Evolutionary conservation across 92 coral and sea anemone genomes (phyloP), one percentile per base, ranked within the genome.

Genomic region (Epizoanthus ramosus): DNA sequence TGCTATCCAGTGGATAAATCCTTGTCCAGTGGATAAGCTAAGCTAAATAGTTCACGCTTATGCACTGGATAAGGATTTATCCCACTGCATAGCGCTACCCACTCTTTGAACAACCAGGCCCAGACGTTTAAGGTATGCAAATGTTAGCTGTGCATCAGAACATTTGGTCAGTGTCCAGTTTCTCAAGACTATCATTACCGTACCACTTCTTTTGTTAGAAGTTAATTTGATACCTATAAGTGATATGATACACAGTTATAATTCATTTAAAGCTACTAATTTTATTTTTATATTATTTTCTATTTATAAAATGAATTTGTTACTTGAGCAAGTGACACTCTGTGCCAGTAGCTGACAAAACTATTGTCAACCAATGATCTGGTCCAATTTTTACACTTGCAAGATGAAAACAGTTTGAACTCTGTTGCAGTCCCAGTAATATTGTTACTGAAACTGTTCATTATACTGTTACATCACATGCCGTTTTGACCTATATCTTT

Each of bases 321-420:
- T n/a, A n/a, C n/a, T n/a, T n/a, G n/a, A n/a, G n/a, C n/a, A 28
- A 28, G 31, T 28, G 3, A 68, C 98, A 95, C 98, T 95, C 98
- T 95, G 98, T 95, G 97, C 91, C 93, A 86, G 87, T 88, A 89
- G 93, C 79, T 39, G 28, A 21, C 23, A 5, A 22, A 9, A 59
- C 63, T 73, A 18, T 41, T 74, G 65, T 75, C 66, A 35, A 82
- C 81, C 87, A 75, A 79, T 95, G 93, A 83, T 93, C 91, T 91
- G 97, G 93, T 95, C 86, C 98, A 93, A 93, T 91, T 95, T 95
- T 93, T 95, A 88, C 91, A 81, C 98, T 91, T 89, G 98, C 98
- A 71, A 93, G 56, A 95, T 87, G 6, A 80, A 87, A 59, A 90
- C 97, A 93, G 95, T 80, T 86, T 85, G 53, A 18, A 69, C 65